Conservation (phyloP, 1,140 invertebrate species). For the Drosophila suzukii region DNA sequence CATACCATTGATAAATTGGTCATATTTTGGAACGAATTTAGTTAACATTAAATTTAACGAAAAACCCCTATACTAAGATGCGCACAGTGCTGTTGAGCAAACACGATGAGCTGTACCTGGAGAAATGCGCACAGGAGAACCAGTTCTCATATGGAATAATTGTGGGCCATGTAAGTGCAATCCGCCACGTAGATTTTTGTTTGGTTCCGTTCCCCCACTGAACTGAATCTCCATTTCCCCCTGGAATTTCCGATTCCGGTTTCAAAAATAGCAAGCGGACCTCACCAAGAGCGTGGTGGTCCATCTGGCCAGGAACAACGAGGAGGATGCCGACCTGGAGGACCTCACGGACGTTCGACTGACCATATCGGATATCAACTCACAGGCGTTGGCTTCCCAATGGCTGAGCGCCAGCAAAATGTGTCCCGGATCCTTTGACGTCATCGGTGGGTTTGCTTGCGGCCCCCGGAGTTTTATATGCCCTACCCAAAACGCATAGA, state of each 20-base stretch:
- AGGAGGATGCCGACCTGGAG: slow-evolving; percentile 74
- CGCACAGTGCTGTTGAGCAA: slow-evolving; percentile 77
- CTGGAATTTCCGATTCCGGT: not conserved
- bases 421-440: slow-evolving; percentile 81
- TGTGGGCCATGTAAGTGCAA: slow-evolving; percentile 73
- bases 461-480: not conserved
- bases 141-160: slow-evolving; percentile 78
- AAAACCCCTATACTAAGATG: slow-evolving; percentile 41
- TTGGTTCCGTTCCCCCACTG: slow-evolving; percentile 3
- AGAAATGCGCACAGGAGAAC: slow-evolving; percentile 78
- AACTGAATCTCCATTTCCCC: slow-evolving; percentile 1
- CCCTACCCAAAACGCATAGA: not conserved
- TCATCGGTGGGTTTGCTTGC: slow-evolving; percentile 63
- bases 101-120: slow-evolving; percentile 72
- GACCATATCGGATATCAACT: slow-evolving; percentile 65
- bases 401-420: slow-evolving; percentile 81
- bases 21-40: slow-evolving; percentile 24
- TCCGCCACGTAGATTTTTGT: slow-evolving; percentile 69
- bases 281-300: slow-evolving; percentile 72
- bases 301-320: slow-evolving; percentile 75
- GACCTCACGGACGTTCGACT: slow-evolving; percentile 47
- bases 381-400: slow-evolving; percentile 75
- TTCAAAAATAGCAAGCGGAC: slow-evolving; percentile 64
- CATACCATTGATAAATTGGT: slow-evolving; percentile 24
- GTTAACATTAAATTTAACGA: slow-evolving; percentile 30